These are phyloP conservation scores for Drosophila mimetica DNA, from an alignment of 2,888 invertebrate species.

Conservation along the genomic window DNA sequence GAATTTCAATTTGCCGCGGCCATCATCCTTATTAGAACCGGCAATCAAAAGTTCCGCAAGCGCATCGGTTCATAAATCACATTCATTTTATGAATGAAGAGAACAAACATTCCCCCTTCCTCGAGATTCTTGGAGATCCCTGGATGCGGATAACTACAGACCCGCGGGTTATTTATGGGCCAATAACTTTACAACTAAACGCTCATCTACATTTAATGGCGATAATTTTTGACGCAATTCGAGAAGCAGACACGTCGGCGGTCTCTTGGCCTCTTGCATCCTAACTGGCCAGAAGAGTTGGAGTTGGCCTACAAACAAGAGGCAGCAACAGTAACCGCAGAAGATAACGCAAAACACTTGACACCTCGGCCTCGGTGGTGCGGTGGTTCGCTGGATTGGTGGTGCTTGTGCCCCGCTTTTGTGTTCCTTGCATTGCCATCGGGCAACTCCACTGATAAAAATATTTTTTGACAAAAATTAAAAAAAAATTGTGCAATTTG, in stretches of 20 bases:
- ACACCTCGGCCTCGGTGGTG: conserved; percentile 57
- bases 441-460: conserved; percentile 3
- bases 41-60: conserved; percentile 40
- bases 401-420: conserved; percentile 9
- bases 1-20: conserved; percentile 24
- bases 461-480: not conserved
- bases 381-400: conserved; percentile 9
- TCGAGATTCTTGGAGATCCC: conserved; percentile 1
- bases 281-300: not conserved
- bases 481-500: too few species aligned
- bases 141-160: conserved; percentile 12
- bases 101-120: conserved; percentile 10
- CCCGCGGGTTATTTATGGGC: conserved; percentile 65
- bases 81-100: conserved; percentile 43
- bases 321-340: conserved; percentile 73
- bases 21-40: conserved; percentile 13
- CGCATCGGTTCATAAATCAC: conserved; percentile 39
- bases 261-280: conserved; percentile 20
- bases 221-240: conserved; percentile 80
- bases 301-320: conserved; percentile 43
- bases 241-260: conserved; percentile 64
- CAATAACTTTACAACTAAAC: conserved; percentile 81
- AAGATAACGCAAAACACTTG: conserved; percentile 71
- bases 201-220: conserved; percentile 81
- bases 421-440: conserved; percentile 16